Evolutionary conservation across 2,113 vertebrate species (phyloP), one percentile per base, ranked within the genome.

Genomic region (Acanthisitta chloris): DNA sequence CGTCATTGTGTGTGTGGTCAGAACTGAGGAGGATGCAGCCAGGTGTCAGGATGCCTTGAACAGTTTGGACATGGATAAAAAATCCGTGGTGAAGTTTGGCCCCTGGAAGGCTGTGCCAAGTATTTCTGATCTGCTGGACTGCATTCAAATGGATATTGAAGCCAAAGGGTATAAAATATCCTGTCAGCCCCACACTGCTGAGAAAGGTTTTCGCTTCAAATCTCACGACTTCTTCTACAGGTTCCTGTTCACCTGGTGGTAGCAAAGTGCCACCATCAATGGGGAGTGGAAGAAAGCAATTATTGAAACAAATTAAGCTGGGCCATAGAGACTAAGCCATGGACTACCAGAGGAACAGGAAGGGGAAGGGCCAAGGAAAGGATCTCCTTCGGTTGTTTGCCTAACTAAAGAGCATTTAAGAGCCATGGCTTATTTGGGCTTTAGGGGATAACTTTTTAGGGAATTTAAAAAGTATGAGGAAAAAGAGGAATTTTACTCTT

Each of bases 161-260:
- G 97, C 88, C n/a, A 98, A 97, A 93, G 99, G 99, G 36, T 99
- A 99, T 88, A 96, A 88, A 31, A 97, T 98, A 26, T 88, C 92
- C 54, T 88, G 98, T 38, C 81, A 95, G 58, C 95, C 94, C 5
- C 97, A 98, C 1, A 21, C 72, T 5, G 72, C 86, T 14, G 98
- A 98, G 33, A 99, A 98, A 83, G 98, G 96, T 31, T 98, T 99
- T 90, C 92, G 98, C 38, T 97, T 97, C 90, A 98, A 97, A 71
- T 97, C 97, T 3, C 96, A 97, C 0, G 81, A 98, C 81, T 98
- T 91, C 96, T 99, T 99, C 96, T 98, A 98, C 92, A 98, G 96
- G 40, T 98, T 99, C 77, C 78, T 94, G 3, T 99, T 99, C 95
- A 98, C 96, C 23, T 99, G 99, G 99, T 99, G 99, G 99, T 99